Conservation (phyloP, 2,888 invertebrate species). For the Leptodirus hochenwartii region DNA sequence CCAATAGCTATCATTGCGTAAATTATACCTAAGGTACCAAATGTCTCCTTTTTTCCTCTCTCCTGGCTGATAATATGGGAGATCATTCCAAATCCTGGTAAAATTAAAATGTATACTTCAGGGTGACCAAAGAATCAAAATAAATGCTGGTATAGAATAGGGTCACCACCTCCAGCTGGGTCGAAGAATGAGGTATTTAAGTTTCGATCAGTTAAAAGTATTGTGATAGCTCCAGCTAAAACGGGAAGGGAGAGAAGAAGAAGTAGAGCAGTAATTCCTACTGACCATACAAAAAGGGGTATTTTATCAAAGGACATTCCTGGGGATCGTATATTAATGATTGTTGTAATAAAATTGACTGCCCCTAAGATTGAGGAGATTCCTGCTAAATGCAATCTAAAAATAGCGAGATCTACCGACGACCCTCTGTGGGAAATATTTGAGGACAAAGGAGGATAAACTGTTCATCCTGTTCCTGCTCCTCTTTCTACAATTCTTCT, state of each 20-base stretch:
- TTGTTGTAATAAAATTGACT: conserved; percentile 65
- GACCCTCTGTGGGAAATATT: conserved; percentile 44
- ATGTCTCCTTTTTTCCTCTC: conserved; percentile 56
- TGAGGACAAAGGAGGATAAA: conserved; percentile 50
- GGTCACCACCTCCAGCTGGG: conserved; percentile 61
- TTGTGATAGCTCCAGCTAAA: conserved; percentile 62
- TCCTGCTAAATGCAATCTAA: conserved; percentile 57
- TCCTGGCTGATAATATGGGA: conserved; percentile 60
- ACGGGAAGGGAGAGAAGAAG: conserved; percentile 53
- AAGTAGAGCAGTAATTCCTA: conserved; percentile 44
- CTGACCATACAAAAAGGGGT: conserved; percentile 57
- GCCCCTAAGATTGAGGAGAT: conserved; percentile 56
- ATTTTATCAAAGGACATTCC: conserved; percentile 43
- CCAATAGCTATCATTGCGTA: conserved; percentile 75
- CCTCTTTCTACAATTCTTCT: conserved; percentile 49
- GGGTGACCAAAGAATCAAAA: conserved; percentile 82
- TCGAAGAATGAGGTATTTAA: conserved; percentile 69
- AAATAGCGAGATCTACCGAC: conserved; percentile 59
- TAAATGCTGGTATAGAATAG: conserved; percentile 64
- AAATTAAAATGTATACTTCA: conserved; percentile 74
- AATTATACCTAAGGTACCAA: conserved; percentile 56
- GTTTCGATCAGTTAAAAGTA: conserved; percentile 62
- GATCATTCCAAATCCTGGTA: conserved; percentile 68
- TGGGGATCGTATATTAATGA: conserved; percentile 48
- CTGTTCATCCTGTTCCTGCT: conserved; percentile 61